Base-by-base conservation (phyloP, 2,113 vertebrate genomes). In the Macheiramphus alcinus region DNA sequence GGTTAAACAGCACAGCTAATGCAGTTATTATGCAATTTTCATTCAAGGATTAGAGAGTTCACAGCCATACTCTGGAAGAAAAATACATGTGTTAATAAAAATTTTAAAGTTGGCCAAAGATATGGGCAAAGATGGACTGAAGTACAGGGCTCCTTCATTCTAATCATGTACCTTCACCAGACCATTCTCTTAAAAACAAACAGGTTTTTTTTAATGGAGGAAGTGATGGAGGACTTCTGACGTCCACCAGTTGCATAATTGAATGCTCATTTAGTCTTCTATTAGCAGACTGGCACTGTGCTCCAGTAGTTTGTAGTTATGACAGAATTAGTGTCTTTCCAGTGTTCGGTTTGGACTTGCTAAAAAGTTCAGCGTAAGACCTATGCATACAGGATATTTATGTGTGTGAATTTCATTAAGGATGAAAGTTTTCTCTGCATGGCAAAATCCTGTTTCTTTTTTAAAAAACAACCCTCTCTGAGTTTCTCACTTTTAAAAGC, bases 321-420 rank as follows among this genome's bases (percentile, higher is more conserved):
- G 27, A 10, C 31, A 79, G 70, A 36, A 43, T 56, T 74, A 42
- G 21, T 78, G 45, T 71, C 31, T 65, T 85, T 42, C n/a, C 16
- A 61, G n/a, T 48, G 22, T 45, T 83, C 14, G n/a, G 9, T 59
- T 92, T 32, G 61, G 47, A 40, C 26, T 52, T 61, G 29, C 26
- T 68, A 1, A 73, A 50, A 36, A 40, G 7, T 52, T 68, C 42
- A 36, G 27, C 0, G 0, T 17, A 31, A 78, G n/a, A 55, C 40
- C n/a, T 59, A 27, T 0, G 2, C 3, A 10, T 59, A 13, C 1
- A 2, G 14, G 25, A 8, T 71, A 26, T 85, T 83, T 25, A 10
- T n/a, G 20, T 53, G 10, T 0, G 2, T 71, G 52, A 50, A 67
- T 81, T 85, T 75, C 5, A 47, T 26, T 48, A 55, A 55, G 56